Conservation (phyloP, 2,888 invertebrate species). For the Parthenolecanium corni region DNA sequence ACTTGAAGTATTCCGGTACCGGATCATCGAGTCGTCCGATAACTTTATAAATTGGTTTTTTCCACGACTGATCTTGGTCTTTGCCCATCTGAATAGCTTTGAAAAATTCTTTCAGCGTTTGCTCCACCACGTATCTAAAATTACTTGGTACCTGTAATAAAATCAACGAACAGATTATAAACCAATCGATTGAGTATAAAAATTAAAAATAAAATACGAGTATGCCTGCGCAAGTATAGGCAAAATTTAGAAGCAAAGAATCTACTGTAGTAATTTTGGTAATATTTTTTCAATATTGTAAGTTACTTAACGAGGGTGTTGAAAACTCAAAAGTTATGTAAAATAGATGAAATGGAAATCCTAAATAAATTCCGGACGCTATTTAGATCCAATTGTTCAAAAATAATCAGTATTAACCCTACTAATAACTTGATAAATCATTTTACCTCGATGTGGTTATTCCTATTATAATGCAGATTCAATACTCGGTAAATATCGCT, state of each 20-base stretch:
- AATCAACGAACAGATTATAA: slow-evolving; percentile 17
- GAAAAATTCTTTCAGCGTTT: slow-evolving; percentile 97
- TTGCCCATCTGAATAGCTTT: slow-evolving; percentile 93
- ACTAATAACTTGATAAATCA: slow-evolving; percentile 32
- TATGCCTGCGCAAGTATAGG: too few relatives aligned
- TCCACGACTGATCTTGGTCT: slow-evolving; percentile 99
- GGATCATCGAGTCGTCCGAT: slow-evolving; percentile 98
- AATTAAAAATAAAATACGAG: too few relatives aligned
- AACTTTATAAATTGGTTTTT: slow-evolving; percentile 99
- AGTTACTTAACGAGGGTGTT: too few relatives aligned
- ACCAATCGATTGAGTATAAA: too few relatives aligned
- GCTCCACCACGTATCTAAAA: slow-evolving; percentile 94
- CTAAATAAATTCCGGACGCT: too few relatives aligned
- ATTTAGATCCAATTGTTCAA: too few relatives aligned
- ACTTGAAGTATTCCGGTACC: slow-evolving; percentile 99
- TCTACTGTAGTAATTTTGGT: too few relatives aligned
- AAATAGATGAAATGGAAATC: too few relatives aligned
- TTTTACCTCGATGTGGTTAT: slow-evolving; percentile 88
- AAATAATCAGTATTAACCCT: too few relatives aligned
- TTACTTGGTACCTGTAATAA: slow-evolving; percentile 79
- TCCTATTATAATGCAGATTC: slow-evolving; percentile 97
- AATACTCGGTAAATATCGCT: slow-evolving; percentile 95
- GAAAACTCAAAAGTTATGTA: too few relatives aligned
- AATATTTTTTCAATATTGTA: too few relatives aligned
- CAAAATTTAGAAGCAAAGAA: too few relatives aligned